Evolutionary conservation across 2,888 invertebrate genomes (phyloP), one percentile per base, ranked within the genome.

Genomic region (Diaperis boleti): DNA sequence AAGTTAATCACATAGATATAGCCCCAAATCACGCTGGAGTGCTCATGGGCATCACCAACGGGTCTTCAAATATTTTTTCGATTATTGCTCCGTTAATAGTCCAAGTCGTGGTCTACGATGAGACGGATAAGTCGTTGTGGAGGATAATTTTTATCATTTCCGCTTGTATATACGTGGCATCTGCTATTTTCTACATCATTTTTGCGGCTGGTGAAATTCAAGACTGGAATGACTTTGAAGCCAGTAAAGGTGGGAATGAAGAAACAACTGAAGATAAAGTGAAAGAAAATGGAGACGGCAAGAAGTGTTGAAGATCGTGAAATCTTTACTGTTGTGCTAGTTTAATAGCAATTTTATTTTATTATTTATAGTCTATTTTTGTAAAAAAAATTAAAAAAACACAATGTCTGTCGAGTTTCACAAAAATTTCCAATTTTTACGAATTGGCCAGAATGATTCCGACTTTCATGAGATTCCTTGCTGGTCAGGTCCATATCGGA

Each of bases 11-110:
- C 75, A 90, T 95, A 66, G 94, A 94, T 82, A 82, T 95, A 50
- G 90, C 94, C 1, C 93, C 94, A 0, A 92, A 92, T 78, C 92
- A 90, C 78, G 91, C 94, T 1, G 94, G 94, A 15, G 88, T 90
- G 0, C 80, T 94, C 68, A 92, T 94, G 92, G 94, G 94, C 3
- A 87, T 94, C 70, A 92, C 92, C 1, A 94, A 94, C 76, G 89
- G 89, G 6, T 82, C 86, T 8, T 89, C 91, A 0, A 92, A 92
- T 72, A 82, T 92, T 7, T 89, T 91, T 80, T 91, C 92, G 54
- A 62, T 62, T 7, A 56, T 62, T n/a, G 62, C 62, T 8, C 62
- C 62, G 0, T 14, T 62, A 5, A 41, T 56, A 1, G 62, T 62
- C 1, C 62, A 62, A 39, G 62, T 39, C 20, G 55, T 62, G 11